These are phyloP conservation scores for Molossus molossus DNA, from an alignment of 2,797 vertebrate species.

Conservation along the genomic window DNA sequence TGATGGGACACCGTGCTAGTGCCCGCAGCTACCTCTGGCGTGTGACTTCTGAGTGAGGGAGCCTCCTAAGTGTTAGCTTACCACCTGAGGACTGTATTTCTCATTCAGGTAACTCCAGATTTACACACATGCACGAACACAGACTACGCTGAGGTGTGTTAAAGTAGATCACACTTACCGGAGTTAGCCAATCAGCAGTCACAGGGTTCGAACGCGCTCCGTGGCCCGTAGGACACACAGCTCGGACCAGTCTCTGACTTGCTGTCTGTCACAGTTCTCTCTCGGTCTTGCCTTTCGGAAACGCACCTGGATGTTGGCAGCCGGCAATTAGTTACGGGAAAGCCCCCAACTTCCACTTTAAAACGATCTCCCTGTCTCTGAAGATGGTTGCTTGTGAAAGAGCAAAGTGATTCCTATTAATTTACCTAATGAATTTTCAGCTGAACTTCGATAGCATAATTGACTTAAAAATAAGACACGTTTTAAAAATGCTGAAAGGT, in stretches of 20 bases:
- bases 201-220: background rate
- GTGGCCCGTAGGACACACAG: too few relatives aligned
- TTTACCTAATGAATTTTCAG: constrained; percentile 16
- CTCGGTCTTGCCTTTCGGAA: background rate
- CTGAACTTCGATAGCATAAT: background rate
- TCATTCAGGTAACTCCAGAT: background rate
- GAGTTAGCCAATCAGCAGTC: background rate
- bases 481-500: background rate
- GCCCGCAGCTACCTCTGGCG: background rate
- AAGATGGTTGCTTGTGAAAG: constrained; percentile 42
- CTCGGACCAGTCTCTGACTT: background rate
- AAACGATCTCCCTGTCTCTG: background rate
- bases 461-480: constrained; percentile 23
- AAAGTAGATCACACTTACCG: background rate
- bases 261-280: background rate
- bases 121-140: background rate
- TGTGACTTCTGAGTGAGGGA: background rate
- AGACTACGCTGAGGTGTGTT: background rate
- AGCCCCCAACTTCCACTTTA: background rate
- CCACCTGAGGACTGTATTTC: background rate
- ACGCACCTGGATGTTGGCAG: background rate
- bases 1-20: background rate
- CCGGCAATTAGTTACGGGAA: constrained; percentile 25
- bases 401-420: constrained; percentile 6
- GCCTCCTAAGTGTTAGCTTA: background rate